Percentiles rank a stretch among this genome's conserved stretches.
Evolutionary conservation across 2,113 vertebrate species (phyloP).

Genomic region (Peromyscus leucopus): DNA sequence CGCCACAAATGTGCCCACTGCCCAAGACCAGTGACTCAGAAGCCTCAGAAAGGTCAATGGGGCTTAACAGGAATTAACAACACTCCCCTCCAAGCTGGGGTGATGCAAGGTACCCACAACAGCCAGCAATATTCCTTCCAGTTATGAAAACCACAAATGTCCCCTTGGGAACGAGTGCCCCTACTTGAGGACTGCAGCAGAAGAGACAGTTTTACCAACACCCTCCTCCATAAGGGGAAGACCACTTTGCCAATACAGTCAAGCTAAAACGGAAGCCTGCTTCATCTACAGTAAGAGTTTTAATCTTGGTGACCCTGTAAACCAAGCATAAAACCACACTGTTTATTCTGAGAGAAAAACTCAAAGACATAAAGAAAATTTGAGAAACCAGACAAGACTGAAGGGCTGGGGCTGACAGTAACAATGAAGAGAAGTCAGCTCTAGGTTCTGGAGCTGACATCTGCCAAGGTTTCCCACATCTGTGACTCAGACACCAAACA

Average conservation of each 20-base stretch:
- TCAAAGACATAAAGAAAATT: not conserved
- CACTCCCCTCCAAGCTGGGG: not conserved
- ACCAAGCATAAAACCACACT: conserved; percentile 54
- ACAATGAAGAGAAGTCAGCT: not conserved
- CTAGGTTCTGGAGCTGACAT: not conserved
- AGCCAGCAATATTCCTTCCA: not conserved
- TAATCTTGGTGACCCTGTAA: not conserved
- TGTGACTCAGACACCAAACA: conserved; percentile 58
- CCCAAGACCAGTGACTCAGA: not conserved
- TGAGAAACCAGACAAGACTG: not conserved
- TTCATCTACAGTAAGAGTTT: not conserved
- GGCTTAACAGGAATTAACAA: not conserved
- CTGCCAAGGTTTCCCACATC: conserved; percentile 45
- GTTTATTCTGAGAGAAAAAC: conserved; percentile 65
- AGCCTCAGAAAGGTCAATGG: not conserved
- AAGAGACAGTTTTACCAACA: not conserved
- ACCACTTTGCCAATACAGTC: not conserved
- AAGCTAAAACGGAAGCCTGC: not conserved
- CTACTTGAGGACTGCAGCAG: not conserved
- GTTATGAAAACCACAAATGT: not conserved
- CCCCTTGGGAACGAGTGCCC: not conserved
- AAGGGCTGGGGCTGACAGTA: conserved; percentile 8
- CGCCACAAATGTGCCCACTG: conserved; percentile 22
- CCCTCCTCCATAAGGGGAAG: not conserved
- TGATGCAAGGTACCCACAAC: not conserved